Evolutionary conservation across 2,113 vertebrate species (phyloP).

Genomic region (Anoplopoma fimbria): DNA sequence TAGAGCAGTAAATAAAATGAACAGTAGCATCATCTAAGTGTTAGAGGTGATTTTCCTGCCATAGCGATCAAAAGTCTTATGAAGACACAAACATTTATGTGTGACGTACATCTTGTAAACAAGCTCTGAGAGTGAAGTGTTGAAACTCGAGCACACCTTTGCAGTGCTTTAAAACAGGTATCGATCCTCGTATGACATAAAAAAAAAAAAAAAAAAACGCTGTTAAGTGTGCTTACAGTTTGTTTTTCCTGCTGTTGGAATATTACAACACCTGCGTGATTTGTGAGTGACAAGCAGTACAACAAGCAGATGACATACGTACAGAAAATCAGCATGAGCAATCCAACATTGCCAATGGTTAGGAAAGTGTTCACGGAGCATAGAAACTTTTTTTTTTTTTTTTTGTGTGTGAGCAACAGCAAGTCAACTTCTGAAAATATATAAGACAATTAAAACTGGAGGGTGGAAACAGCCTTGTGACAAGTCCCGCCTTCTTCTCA

Average conservation of each 20-base stretch:
- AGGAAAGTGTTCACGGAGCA: conserved; percentile 71
- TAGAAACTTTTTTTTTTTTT: conserved; percentile 64
- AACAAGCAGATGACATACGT: conserved; percentile 68
- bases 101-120: conserved; percentile 77
- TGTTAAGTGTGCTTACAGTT: conserved; percentile 76
- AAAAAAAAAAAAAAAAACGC: conserved; percentile 46
- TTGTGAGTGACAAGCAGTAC: conserved; percentile 60
- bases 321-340: conserved; percentile 65
- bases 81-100: conserved; percentile 61
- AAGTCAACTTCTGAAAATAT: conserved; percentile 78
- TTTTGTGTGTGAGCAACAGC: conserved; percentile 72
- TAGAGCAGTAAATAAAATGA: conserved; percentile 50
- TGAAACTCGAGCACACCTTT: conserved; percentile 54
- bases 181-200: conserved; percentile 21
- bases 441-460: conserved; percentile 66
- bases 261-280: conserved; percentile 70
- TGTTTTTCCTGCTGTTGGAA: conserved; percentile 67
- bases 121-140: conserved; percentile 69
- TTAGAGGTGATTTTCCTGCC: conserved; percentile 56
- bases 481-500: conserved; percentile 56
- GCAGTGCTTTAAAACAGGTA: conserved; percentile 33
- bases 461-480: conserved; percentile 60
- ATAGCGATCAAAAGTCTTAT: conserved; percentile 53
- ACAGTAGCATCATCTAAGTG: conserved; percentile 45
- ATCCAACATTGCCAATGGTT: conserved; percentile 64